Conservation (phyloP, 2,113 vertebrate species). For the Seriola aureovittata region DNA sequence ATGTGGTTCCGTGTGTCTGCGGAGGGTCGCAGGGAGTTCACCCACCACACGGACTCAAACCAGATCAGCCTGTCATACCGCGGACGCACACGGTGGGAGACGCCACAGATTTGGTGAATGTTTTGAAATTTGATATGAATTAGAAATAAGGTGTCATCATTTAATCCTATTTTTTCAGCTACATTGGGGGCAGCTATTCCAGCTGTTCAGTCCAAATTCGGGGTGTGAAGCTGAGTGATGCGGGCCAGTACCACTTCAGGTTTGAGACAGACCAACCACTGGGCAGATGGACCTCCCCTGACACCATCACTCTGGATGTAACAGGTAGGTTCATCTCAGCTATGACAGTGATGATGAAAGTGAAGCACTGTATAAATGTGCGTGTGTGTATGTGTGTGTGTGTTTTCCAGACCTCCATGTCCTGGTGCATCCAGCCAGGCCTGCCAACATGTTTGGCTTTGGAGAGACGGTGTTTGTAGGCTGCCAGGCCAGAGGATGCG, state of each 20-base stretch:
- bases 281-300: conserved; percentile 84
- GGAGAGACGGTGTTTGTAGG: conserved; percentile 84
- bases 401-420: conserved; percentile 83
- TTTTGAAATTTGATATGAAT: not conserved
- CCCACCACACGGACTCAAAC: conserved; percentile 78
- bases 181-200: conserved; percentile 77
- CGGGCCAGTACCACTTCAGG: conserved; percentile 84
- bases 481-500: conserved; percentile 84
- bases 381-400: conserved; percentile 2
- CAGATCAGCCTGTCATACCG: conserved; percentile 81
- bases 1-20: conserved; percentile 85
- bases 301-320: conserved; percentile 79
- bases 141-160: not conserved
- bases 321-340: conserved; percentile 69
- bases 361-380: too few relatives aligned
- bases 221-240: conserved; percentile 80
- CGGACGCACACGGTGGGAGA: conserved; percentile 75
- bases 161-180: conserved; percentile 57
- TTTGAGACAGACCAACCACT: conserved; percentile 84
- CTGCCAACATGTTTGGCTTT: conserved; percentile 78
- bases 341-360: not conserved
- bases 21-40: conserved; percentile 78
- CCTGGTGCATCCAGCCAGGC: conserved; percentile 79
- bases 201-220: conserved; percentile 83
- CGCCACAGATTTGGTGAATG: not conserved